phyloP scores from a whole-genome alignment of 2,113 vertebrate genomes.

The Vulpes vulpes region DNA sequence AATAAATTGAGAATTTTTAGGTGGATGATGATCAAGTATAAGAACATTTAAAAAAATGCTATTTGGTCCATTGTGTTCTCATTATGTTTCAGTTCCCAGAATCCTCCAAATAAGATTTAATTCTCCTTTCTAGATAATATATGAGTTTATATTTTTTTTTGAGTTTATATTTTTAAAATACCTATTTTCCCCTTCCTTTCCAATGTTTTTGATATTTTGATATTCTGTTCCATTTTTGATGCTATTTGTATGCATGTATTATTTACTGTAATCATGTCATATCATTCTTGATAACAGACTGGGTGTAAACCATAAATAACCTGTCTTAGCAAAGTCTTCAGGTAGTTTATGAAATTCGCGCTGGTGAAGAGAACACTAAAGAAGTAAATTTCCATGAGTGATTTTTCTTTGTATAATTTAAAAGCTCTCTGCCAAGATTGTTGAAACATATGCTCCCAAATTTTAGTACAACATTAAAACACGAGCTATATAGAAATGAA shows the following conservation, averaged over 20 bases:
- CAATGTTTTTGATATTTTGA: not conserved
- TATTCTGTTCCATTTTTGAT: conserved; percentile 20
- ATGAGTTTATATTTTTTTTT: conserved; percentile 39
- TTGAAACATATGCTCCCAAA: not conserved
- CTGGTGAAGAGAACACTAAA: not conserved
- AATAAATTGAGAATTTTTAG: not conserved
- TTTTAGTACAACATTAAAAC: not conserved
- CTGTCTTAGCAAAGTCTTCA: conserved; percentile 11
- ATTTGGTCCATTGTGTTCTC: not conserved
- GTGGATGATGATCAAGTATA: not conserved
- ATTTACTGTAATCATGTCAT: not conserved
- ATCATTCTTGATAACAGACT: not conserved
- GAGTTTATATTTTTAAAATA: conserved; percentile 39
- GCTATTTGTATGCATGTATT: not conserved
- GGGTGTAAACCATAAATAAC: not conserved
- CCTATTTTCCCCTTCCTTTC: not conserved
- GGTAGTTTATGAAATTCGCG: not conserved
- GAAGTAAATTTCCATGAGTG: not conserved
- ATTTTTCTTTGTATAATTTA: conserved; percentile 54
- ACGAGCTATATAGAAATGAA: not conserved
- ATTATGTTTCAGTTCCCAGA: conserved; percentile 16
- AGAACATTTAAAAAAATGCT: not conserved
- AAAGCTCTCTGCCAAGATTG: conserved; percentile 1
- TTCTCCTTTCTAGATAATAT: conserved; percentile 26
- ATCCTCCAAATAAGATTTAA: not conserved